Evolutionary conservation across 2,888 invertebrate genomes (phyloP), one percentile per base, ranked within the genome.

Genomic region (Cyrtodaria siliqua): DNA sequence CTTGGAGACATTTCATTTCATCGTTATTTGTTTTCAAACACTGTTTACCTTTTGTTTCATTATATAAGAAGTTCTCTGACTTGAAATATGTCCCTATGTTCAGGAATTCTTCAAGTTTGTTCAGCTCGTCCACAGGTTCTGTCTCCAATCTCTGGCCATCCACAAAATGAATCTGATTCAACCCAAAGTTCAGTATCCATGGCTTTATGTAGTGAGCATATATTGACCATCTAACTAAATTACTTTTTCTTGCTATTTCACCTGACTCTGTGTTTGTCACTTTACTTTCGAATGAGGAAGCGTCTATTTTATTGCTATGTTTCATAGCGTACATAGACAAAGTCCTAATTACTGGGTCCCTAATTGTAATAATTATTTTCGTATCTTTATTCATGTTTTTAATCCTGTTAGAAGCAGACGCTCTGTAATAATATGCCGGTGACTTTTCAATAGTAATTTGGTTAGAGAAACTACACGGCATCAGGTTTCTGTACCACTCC

Each of bases 401-500:
- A 23, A 52, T 52, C 23, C 52, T 9, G 3, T 23, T 23, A 23
- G 52, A 2, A 20, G 23, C 4, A 16, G 3, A 20, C 6, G n/a
- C 23, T 52, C 23, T 24, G 23, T 20, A 24, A 23, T 20, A 52
- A 52, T 52, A 52, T 23, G 52, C 6, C 2, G 52, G 23, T 8
- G 52, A 23, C 24, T 24, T 52, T 52, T 52, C 52, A 20, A 52
- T 24, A 8, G 52, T 52, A 20, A 20, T 18, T 18, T 20, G 47
- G 20, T 47, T 33, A 8, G 33, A 33, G 12, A 33, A 33, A 33
- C 33, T 33, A 12, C 33, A 33, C 12, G 33, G 4, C 33, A 33
- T 33, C 12, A 33, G 12, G 6, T 33, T 33, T 33, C 33, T 33
- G 33, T 33, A 33, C 33, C 33, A 33, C 12, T 33, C 33, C 6